Conservation (phyloP, 2,888 invertebrate genomes). For the Orchesella flavescens region DNA sequence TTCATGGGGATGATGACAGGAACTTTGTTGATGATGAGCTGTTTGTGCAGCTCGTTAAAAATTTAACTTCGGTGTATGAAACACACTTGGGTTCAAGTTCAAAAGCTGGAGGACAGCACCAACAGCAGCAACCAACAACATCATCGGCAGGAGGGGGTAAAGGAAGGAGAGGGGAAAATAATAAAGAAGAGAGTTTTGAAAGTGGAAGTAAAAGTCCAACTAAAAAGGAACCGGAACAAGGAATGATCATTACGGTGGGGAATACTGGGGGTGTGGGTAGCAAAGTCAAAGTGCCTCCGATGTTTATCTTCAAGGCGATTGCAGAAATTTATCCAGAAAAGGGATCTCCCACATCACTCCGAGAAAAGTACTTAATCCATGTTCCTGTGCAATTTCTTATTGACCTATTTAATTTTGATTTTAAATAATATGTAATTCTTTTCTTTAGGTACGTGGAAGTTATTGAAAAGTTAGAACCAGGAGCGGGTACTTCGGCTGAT, state of each 20-base stretch:
- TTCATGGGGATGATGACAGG: constrained; percentile 93
- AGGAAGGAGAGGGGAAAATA: constrained; percentile 3
- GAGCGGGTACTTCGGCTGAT: constrained; percentile 85
- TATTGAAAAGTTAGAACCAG: constrained; percentile 89
- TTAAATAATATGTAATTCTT: neutral
- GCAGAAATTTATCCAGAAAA: constrained; percentile 94
- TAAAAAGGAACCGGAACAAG: constrained; percentile 62
- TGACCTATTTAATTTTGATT: neutral
- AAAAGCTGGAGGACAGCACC: constrained; percentile 36
- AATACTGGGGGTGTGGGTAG: constrained; percentile 54
- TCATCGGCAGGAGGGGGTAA: constrained; percentile 39
- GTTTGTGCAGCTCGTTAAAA: constrained; percentile 92
- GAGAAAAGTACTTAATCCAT: constrained; percentile 85
- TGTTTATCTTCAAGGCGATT: constrained; percentile 91
- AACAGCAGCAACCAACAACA: constrained; percentile 6
- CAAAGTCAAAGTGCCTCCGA: constrained; percentile 77
- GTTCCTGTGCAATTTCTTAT: neutral
- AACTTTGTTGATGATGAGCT: constrained; percentile 97
- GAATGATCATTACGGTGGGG: constrained; percentile 68
- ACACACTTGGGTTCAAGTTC: constrained; percentile 72
- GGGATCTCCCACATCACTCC: constrained; percentile 88
- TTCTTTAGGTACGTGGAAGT: constrained; percentile 85
- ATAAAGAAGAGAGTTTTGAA: no score
- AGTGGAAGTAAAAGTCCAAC: no score
- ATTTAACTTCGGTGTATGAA: constrained; percentile 91